Evolutionary conservation across 1,140 invertebrate species (phyloP).

Genomic region (Plodia interpunctella): DNA sequence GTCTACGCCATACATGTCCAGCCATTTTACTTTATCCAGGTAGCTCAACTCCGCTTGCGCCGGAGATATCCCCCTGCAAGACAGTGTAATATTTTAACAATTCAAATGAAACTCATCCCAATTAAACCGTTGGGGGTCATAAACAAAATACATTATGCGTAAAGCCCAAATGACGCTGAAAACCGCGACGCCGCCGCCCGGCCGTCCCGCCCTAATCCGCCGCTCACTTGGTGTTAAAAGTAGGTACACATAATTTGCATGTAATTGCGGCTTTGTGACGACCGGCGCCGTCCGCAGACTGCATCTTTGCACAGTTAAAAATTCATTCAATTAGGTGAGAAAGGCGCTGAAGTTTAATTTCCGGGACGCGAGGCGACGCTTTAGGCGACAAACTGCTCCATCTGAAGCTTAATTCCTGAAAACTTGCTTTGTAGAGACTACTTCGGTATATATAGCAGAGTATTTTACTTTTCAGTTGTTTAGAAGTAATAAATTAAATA

Average conservation of each 20-base stretch:
- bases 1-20: conserved; percentile 98
- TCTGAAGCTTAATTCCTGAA: conserved; percentile 43
- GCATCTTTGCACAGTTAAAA: conserved; percentile 67
- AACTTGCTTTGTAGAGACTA: conserved; percentile 33
- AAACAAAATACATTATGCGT: conserved; percentile 41
- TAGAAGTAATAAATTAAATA: too few species aligned
- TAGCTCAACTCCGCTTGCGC: conserved; percentile 90
- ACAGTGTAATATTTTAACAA: conserved; percentile 19
- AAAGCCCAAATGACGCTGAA: conserved; percentile 46
- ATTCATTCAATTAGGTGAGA: conserved; percentile 67
- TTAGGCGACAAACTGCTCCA: conserved; percentile 38
- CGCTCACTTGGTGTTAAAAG: conserved; percentile 39
- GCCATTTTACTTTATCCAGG: conserved; percentile 95
- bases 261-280: conserved; percentile 66
- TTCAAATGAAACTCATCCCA: conserved; percentile 17
- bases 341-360: conserved; percentile 58
- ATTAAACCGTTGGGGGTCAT: conserved; percentile 46
- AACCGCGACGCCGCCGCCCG: conserved; percentile 24
- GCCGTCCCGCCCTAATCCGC: conserved; percentile 23
- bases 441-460: not conserved
- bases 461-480: too few species aligned
- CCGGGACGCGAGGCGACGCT: conserved; percentile 34
- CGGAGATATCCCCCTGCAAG: conserved; percentile 78
- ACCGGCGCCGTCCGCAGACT: conserved; percentile 39
- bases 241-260: conserved; percentile 69